Evolutionary conservation across 2,113 vertebrate species (phyloP).

Genomic region (Muntiacus muntjak): DNA sequence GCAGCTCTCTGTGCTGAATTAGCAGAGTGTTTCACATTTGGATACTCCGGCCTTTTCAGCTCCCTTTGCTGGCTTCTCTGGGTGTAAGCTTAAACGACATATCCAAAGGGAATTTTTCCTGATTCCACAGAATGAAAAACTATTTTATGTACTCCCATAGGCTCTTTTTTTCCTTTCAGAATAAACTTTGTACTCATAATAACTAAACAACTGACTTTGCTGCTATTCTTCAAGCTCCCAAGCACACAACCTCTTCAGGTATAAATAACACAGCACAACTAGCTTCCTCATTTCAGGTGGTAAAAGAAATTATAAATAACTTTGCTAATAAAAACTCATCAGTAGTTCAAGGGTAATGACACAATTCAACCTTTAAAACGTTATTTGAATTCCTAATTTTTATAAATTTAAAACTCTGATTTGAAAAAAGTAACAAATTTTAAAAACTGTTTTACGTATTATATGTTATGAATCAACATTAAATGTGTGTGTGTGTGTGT

Average conservation of each 20-base stretch:
- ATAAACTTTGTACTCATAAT: background rate
- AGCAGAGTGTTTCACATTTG: background rate
- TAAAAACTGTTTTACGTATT: background rate
- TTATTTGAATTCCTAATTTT: constrained; percentile 21
- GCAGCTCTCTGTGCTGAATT: background rate
- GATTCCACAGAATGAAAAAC: background rate
- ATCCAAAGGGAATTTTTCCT: background rate
- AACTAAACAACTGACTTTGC: background rate
- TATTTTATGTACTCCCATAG: background rate
- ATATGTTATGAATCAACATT: background rate
- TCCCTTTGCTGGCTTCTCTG: background rate
- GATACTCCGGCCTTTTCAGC: background rate
- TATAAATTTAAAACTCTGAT: constrained; percentile 1
- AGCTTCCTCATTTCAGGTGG: background rate
- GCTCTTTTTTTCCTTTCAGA: background rate
- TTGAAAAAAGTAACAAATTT: background rate
- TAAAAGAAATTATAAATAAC: constrained; percentile 15
- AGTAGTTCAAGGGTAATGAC: background rate
- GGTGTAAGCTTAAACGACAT: background rate
- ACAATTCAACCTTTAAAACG: background rate
- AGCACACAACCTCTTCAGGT: background rate
- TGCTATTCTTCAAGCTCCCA: background rate
- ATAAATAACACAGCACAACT: background rate
- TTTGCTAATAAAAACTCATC: constrained; percentile 4
- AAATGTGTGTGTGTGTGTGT: background rate